Evolutionary conservation across 2,113 vertebrate species (phyloP).

Genomic region (Lethenteron camtschaticum): DNA sequence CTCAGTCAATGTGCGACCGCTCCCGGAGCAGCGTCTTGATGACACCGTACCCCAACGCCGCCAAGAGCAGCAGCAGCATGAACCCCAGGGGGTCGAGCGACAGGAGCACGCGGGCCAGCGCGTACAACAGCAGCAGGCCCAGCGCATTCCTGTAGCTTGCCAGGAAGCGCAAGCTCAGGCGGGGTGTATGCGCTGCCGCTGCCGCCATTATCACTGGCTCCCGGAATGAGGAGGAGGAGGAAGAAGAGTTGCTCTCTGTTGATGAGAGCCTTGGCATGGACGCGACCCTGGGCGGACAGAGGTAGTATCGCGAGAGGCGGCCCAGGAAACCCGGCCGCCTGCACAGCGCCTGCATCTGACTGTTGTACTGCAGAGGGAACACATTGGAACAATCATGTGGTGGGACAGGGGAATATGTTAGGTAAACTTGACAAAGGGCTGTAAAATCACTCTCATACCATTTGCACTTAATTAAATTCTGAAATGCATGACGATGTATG

Average conservation of each 20-base stretch:
- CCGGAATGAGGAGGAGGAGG: not conserved
- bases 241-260: too few species aligned
- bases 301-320: slow-evolving; percentile 40
- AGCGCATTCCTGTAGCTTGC: slow-evolving; percentile 56
- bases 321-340: slow-evolving; percentile 48
- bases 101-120: slow-evolving; percentile 29
- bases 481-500: too few species aligned
- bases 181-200: slow-evolving; percentile 13
- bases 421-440: too few species aligned
- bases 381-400: not conserved
- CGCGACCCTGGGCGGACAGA: slow-evolving; percentile 14
- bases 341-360: slow-evolving; percentile 42
- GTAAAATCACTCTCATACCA: too few species aligned
- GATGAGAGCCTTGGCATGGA: slow-evolving; percentile 23
- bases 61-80: slow-evolving; percentile 25
- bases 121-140: slow-evolving; percentile 30
- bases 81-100: slow-evolving; percentile 31
- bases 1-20: too few species aligned
- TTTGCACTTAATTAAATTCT: too few species aligned
- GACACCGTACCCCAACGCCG: slow-evolving; percentile 33
- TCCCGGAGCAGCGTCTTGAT: slow-evolving; percentile 31
- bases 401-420: too few species aligned
- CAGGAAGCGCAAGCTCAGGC: slow-evolving; percentile 54
- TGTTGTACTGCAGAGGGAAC: slow-evolving; percentile 31
- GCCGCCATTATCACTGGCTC: too few species aligned